Conservation (phyloP, 2,797 vertebrate species). For the Tiaroga cobitis region DNA sequence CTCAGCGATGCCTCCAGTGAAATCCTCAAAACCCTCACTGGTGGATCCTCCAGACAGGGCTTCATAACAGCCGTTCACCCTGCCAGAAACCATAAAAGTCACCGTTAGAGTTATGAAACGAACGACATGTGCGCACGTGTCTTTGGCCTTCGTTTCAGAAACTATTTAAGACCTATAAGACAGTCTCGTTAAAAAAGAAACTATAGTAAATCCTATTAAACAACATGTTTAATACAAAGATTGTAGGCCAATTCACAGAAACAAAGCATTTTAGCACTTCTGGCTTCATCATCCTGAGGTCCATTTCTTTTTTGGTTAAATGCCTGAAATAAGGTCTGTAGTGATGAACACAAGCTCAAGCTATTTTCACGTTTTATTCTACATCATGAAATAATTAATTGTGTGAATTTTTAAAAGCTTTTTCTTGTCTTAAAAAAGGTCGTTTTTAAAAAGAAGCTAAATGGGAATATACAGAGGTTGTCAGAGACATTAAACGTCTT, state of each 20-base stretch:
- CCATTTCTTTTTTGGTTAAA: neutral
- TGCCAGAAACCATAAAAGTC: slow-evolving; percentile 50
- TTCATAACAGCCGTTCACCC: slow-evolving; percentile 84
- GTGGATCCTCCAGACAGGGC: slow-evolving; percentile 85
- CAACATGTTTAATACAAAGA: neutral
- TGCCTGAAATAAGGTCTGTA: neutral
- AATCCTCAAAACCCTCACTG: slow-evolving; percentile 86
- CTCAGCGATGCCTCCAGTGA: slow-evolving; percentile 85
- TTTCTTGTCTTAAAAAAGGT: too few relatives aligned
- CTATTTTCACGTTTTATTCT: neutral
- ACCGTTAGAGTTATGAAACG: neutral
- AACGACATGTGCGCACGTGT: neutral
- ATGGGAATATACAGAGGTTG: neutral
- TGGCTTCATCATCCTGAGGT: neutral
- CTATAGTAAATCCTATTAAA: neutral
- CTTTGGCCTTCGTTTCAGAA: neutral
- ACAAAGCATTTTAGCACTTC: neutral
- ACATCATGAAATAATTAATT: neutral
- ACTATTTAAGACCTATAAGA: neutral
- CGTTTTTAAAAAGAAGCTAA: too few relatives aligned
- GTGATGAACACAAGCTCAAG: neutral
- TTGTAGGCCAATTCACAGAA: neutral
- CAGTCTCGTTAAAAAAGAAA: neutral
- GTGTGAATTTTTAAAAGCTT: neutral
- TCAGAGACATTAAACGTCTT: neutral